Base-by-base conservation (phyloP, 2,888 invertebrate genomes). In the Xylocampa areola region DNA sequence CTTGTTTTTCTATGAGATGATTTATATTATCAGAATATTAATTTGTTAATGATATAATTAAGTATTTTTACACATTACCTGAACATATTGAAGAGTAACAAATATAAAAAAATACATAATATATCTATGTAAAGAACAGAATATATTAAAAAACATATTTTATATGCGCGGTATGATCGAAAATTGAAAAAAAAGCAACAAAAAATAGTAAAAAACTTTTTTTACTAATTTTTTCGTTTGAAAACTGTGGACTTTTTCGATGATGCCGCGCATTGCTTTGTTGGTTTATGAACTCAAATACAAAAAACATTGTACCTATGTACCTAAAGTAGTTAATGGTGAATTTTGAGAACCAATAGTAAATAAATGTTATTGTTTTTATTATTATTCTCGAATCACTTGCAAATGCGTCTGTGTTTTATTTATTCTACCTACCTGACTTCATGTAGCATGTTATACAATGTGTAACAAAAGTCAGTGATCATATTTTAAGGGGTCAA, bases 381-480 rank as follows among this genome's bases (percentile, higher is more conserved):
- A 91, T 92, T 90, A 91, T 90, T 89, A 93, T 90, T 92, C 92
- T 93, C 88, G 91, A 90, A 90, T 93, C 93, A 94, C 93, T 94
- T 93, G 91, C 93, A 92, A 75, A 91, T 66, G 74, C 76, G 73
- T 75, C 64, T 76, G 87, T 85, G 91, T 94, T 93, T 93, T 78
- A 93, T 93, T 92, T 87, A 39, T 37, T 37, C 2, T 21, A 8
- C 47, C 61, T 30, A 39, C 19, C 35, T 44, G 39, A 10, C 25
- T 4, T 2, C 25, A 8, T 1, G 25, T 0, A 8, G 5, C 6
- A 4, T 0, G 8, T 25, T 4, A 2, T 4, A 4, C 8, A 8
- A 4, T 7, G 8, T 1, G n/a, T n/a, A n/a, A n/a, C n/a, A n/a
- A n/a, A n/a, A n/a, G n/a, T n/a, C n/a, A n/a, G n/a, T n/a, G n/a